Percentiles rank a stretch among this genome's conserved stretches.
Conservation (phyloP, 2,888 invertebrate genomes). For the Nomada ruficornis region DNA sequence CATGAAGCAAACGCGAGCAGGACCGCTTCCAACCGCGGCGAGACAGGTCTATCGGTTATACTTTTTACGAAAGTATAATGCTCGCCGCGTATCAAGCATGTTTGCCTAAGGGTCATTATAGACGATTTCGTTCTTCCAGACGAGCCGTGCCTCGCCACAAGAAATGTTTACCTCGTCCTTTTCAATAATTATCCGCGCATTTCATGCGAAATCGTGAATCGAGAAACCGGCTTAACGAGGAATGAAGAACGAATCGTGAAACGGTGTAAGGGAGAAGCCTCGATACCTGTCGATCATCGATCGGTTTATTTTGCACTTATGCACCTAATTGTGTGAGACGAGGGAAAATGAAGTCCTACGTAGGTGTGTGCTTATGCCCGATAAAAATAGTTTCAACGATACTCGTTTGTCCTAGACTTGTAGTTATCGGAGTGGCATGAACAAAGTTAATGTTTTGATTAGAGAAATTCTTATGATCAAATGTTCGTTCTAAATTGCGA, state of each 20-base stretch:
- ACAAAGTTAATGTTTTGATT: too few species aligned
- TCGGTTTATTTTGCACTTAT: conserved; percentile 5
- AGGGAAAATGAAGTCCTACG: conserved; percentile 41
- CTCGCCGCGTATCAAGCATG: conserved; percentile 43
- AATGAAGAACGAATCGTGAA: conserved; percentile 61
- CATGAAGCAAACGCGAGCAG: conserved; percentile 56
- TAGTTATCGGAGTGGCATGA: too few species aligned
- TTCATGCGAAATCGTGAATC: conserved; percentile 61
- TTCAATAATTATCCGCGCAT: neutral
- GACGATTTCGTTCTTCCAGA: conserved; percentile 50
- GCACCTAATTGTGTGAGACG: conserved; percentile 56
- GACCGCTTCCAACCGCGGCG: conserved; percentile 42
- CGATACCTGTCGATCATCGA: conserved; percentile 55
- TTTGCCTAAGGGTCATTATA: conserved; percentile 59
- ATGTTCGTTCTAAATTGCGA: too few species aligned
- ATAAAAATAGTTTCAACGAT: neutral
- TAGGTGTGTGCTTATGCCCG: conserved; percentile 16
- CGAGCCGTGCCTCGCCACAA: conserved; percentile 19
- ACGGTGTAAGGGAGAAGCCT: conserved; percentile 27
- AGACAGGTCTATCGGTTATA: conserved; percentile 39
- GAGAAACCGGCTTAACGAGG: conserved; percentile 65
- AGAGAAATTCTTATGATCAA: too few species aligned
- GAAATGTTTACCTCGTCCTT: neutral
- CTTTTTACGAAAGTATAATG: conserved; percentile 67
- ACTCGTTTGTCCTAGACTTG: too few species aligned